Evolutionary conservation across 2,797 vertebrate species (phyloP).

Genomic region (Trichosurus vulpecula): DNA sequence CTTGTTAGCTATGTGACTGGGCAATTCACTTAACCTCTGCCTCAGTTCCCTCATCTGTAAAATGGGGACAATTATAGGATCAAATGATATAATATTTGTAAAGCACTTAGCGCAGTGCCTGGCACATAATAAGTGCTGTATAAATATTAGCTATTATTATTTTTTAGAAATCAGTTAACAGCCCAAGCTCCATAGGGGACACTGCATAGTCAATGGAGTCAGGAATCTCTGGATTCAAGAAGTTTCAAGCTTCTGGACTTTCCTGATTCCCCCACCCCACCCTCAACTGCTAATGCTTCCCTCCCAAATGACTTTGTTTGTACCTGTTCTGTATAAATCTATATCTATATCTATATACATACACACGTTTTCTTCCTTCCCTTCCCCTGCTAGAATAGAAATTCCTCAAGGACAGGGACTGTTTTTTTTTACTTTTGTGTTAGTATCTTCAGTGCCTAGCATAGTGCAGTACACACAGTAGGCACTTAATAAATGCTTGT

Average conservation of each 20-base stretch:
- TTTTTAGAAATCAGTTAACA: neutral
- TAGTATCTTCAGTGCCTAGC: neutral
- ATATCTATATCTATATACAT: too few species aligned
- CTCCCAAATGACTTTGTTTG: neutral
- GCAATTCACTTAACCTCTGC: neutral
- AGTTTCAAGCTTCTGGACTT: neutral
- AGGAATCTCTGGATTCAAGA: neutral
- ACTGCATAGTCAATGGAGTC: neutral
- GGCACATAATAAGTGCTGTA: neutral
- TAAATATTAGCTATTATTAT: neutral
- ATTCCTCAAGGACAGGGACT: neutral
- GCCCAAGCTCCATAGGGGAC: neutral
- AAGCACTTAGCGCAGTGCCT: neutral
- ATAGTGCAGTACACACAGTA: neutral
- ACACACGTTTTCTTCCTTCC: neutral
- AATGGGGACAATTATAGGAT: neutral
- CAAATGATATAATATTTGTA: neutral
- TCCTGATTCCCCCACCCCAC: neutral
- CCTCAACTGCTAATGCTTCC: neutral
- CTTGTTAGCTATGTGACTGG: neutral
- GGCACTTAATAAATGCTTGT: neutral
- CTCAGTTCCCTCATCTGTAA: neutral
- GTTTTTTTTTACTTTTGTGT: neutral
- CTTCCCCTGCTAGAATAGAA: neutral
- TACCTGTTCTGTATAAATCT: neutral